Evolutionary conservation across 2,113 vertebrate genomes (phyloP).

Genomic region (Scopus umbretta): DNA sequence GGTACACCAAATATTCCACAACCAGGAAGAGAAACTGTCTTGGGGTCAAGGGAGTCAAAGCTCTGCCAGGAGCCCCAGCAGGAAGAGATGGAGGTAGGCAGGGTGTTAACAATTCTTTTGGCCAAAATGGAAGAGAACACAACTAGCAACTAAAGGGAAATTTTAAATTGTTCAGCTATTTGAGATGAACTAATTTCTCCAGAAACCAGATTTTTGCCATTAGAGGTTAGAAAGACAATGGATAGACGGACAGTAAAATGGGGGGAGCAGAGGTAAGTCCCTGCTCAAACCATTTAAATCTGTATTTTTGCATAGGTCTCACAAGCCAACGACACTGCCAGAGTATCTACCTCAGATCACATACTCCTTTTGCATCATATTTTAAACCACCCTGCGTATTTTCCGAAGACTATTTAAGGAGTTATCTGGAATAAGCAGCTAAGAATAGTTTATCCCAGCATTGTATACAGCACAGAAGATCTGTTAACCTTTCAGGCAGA

Average conservation of each 20-base stretch:
- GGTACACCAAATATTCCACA: not conserved
- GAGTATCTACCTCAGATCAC: not conserved
- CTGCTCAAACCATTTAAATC: not conserved
- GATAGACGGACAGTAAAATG: not conserved
- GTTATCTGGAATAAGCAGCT: constrained; percentile 37
- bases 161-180: not conserved
- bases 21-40: not conserved
- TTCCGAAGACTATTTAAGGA: constrained; percentile 50
- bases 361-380: not conserved
- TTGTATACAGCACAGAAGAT: constrained; percentile 15
- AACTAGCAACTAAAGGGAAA: not conserved
- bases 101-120: not conserved
- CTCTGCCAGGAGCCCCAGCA: not conserved
- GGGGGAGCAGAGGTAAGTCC: not conserved
- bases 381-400: constrained; percentile 3
- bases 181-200: not conserved
- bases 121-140: not conserved
- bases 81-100: not conserved
- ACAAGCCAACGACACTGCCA: not conserved
- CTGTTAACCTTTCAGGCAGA: constrained; percentile 44
- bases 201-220: not conserved
- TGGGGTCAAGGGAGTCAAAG: not conserved
- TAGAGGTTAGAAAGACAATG: not conserved
- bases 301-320: not conserved
- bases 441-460: constrained; percentile 33